A percentile compares a stretch with the other conserved stretches of the same genome.
Conservation (phyloP, 2,113 vertebrate genomes). For the Gobio gobio region DNA sequence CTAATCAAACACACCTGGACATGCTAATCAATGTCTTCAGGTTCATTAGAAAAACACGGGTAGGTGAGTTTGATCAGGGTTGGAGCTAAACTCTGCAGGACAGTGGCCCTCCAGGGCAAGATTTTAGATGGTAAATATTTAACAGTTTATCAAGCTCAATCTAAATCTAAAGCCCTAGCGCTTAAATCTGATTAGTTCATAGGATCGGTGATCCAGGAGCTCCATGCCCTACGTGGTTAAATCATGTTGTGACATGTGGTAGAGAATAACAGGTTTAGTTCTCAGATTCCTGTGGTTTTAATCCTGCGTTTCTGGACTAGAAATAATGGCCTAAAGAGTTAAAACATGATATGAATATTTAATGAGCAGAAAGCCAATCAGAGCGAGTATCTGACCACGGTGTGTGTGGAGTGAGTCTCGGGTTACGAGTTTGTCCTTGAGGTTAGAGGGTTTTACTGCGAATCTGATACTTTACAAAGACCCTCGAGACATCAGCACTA, state of each 20-base stretch:
- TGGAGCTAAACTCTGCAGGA: too few relatives aligned
- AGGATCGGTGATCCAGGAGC: not conserved
- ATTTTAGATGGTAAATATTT: not conserved
- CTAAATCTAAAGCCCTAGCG: not conserved
- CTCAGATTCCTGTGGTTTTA: not conserved
- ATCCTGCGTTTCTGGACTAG: not conserved
- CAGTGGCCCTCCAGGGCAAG: too few relatives aligned
- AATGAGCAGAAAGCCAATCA: not conserved
- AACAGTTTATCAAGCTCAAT: not conserved
- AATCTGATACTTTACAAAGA: slow-evolving; percentile 28
- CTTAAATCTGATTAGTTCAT: not conserved
- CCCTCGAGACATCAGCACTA: not conserved
- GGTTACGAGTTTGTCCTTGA: slow-evolving; percentile 40
- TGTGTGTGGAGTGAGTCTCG: not conserved
- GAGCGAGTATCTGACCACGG: not conserved
- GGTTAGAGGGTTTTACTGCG: slow-evolving; percentile 16
- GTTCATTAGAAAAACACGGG: too few relatives aligned
- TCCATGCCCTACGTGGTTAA: not conserved
- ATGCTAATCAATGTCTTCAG: too few relatives aligned
- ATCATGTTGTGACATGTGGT: not conserved
- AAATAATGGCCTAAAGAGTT: slow-evolving; percentile 5
- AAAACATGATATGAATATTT: slow-evolving; percentile 13
- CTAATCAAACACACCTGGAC: too few relatives aligned
- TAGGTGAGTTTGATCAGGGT: too few relatives aligned
- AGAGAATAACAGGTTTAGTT: not conserved